Percentiles rank a stretch among this genome's conserved stretches.
These are phyloP conservation scores for Endomychus coccineus DNA, from an alignment of 2,888 invertebrate species.

Conservation along the genomic window DNA sequence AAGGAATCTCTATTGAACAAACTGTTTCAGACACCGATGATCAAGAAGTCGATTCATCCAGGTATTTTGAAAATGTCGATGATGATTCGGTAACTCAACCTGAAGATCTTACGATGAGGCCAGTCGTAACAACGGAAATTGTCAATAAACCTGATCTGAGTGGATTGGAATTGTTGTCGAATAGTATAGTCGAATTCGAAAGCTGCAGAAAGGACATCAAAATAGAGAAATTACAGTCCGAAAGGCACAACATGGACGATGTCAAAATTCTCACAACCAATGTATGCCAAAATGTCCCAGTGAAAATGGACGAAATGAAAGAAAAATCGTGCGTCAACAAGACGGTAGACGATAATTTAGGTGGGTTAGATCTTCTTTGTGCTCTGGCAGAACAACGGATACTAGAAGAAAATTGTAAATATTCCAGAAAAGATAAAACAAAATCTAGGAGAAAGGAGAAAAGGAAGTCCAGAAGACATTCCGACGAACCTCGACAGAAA, in stretches of 20 bases:
- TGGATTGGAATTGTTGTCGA: slow-evolving; percentile 73
- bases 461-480: slow-evolving; percentile 27
- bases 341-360: slow-evolving; percentile 45
- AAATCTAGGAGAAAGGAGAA: slow-evolving; percentile 20
- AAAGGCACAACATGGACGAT: slow-evolving; percentile 34
- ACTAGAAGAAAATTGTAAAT: slow-evolving; percentile 57
- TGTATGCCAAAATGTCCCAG: slow-evolving; percentile 25
- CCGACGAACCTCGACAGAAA: slow-evolving; percentile 42
- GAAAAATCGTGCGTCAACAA: slow-evolving; percentile 46
- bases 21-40: too few relatives aligned
- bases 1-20: background rate
- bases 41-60: too few relatives aligned
- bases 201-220: slow-evolving; percentile 37
- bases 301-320: slow-evolving; percentile 40
- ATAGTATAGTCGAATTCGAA: slow-evolving; percentile 76
- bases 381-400: slow-evolving; percentile 79
- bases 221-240: slow-evolving; percentile 37
- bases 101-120: too few relatives aligned
- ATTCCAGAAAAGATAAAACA: slow-evolving; percentile 26
- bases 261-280: slow-evolving; percentile 36
- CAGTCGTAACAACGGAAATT: slow-evolving; percentile 22
- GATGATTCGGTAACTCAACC: too few relatives aligned
- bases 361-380: slow-evolving; percentile 68
- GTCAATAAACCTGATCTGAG: slow-evolving; percentile 59
- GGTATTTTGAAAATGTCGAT: too few relatives aligned